Base-by-base conservation (phyloP, 2,797 vertebrate species). In the Sebastes iracundus region DNA sequence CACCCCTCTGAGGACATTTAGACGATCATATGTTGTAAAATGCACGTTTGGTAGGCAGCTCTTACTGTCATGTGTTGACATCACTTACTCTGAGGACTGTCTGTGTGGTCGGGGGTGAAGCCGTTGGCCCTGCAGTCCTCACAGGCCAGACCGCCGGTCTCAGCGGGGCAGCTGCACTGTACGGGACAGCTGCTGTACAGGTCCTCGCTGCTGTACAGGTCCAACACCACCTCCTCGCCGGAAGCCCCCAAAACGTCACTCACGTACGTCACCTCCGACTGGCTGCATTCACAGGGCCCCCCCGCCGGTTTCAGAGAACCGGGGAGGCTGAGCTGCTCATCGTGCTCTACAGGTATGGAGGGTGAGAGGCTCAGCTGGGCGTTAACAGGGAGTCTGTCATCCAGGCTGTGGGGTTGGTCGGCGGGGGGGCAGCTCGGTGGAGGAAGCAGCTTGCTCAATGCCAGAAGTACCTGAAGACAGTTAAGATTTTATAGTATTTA, bases 321-420 rank as follows among this genome's bases (percentile, higher is more conserved):
- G 2, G 78, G 22, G 61, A 23, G 58, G 33, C 79, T 82, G 75
- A 75, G 72, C 67, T 80, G 87, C 86, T 96, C 94, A 35, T 94
- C 94, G 4, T 94, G 93, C 92, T 96, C 96, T 77, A 88, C 80
- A 1, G 92, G 90, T 30, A 94, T 32, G 66, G 92, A 95, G 65
- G 68, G 65, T 0, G 61, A 70, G 1, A 65, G 81, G 4, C 75
- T 68, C 33, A 32, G 38, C 13, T 30, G 2, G 38, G 86, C 67
- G 0, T 2, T 8, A 5, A 32, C 0, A 10, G 33, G 2, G 2
- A 52, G 70, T 49, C 66, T 89, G 70, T 90, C 92, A 12, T 93
- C 93, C 27, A 96, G 87, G 23, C 93, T 93, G 12, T 11, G 75
- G 2, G 93, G 91, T 30, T 93, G 91, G 65, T 96, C 93, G 6